Conservation (phyloP, 53 echinoderm and acorn worm species). For the Crossaster papposus region DNA sequence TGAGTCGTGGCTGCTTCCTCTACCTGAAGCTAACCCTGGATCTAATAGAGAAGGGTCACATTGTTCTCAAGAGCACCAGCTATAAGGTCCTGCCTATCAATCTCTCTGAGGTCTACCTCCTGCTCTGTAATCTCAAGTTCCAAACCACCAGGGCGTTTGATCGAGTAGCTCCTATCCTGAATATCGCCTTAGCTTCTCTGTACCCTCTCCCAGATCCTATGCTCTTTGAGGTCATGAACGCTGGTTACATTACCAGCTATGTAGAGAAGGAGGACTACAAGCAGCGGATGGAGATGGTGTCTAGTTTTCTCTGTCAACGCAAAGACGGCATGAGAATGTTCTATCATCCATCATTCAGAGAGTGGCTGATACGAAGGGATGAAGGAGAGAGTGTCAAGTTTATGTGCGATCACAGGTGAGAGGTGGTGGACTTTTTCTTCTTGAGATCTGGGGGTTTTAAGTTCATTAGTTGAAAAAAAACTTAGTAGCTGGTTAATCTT, state of each 20-base stretch:
- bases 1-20: conserved; percentile 89
- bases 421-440: neutral
- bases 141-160: conserved; percentile 90
- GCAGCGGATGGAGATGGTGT: conserved; percentile 76
- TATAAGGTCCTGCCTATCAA: conserved; percentile 97
- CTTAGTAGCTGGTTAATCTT: no score
- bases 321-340: conserved; percentile 93
- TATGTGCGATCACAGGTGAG: conserved; percentile 96
- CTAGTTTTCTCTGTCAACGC: conserved; percentile 79
- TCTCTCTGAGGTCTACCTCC: conserved; percentile 95
- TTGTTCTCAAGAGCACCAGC: conserved; percentile 89
- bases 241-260: conserved; percentile 74
- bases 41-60: conserved; percentile 94
- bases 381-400: conserved; percentile 97
- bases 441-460: neutral
- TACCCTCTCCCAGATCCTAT: conserved; percentile 86
- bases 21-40: conserved; percentile 97
- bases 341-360: conserved; percentile 99
- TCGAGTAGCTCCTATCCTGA: conserved; percentile 83
- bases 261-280: conserved; percentile 84
- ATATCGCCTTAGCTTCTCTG: conserved; percentile 85
- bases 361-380: conserved; percentile 94
- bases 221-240: conserved; percentile 85
- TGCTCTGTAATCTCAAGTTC: conserved; percentile 96
- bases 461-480: no score